Evolutionary conservation across 2,888 invertebrate genomes (phyloP).

Genomic region (Isoperla grammatica): DNA sequence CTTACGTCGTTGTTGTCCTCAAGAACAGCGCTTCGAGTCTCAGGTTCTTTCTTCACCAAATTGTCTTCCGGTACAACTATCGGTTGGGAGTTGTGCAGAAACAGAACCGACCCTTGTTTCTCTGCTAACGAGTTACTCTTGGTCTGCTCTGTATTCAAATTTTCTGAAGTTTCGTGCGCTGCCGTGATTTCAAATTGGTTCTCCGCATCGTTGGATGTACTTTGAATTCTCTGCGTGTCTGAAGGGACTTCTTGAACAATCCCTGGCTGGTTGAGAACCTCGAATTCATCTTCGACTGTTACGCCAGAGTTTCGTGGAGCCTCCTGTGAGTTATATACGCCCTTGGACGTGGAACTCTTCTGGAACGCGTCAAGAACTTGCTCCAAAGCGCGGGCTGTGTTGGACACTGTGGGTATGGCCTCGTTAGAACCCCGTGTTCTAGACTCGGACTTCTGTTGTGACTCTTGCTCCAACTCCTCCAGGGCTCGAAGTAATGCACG

Average conservation of each 20-base stretch:
- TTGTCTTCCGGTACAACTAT: constrained; percentile 24
- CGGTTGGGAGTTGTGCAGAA: constrained; percentile 3
- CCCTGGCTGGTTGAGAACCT: constrained; percentile 10
- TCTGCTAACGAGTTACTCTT: constrained; percentile 10
- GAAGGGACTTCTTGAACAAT: constrained; percentile 7
- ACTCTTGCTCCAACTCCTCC: constrained; percentile 65
- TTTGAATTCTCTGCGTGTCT: not conserved
- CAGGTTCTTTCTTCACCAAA: constrained; percentile 13
- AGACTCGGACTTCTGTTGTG: constrained; percentile 14
- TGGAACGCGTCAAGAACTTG: constrained; percentile 10
- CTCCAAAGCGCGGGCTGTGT: constrained; percentile 8
- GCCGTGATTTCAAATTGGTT: no score
- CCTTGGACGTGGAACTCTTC: not conserved
- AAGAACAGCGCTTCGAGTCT: not conserved
- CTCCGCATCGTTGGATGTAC: not conserved
- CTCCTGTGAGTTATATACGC: not conserved
- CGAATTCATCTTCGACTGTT: not conserved
- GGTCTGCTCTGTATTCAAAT: constrained; percentile 3
- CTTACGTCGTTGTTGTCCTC: constrained; percentile 5
- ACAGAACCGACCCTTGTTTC: constrained; percentile 6
- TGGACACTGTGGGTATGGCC: not conserved
- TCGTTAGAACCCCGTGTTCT: not conserved
- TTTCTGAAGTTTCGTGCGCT: not conserved
- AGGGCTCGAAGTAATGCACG: constrained; percentile 71
- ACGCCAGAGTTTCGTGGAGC: no score